Evolutionary conservation across 2,888 invertebrate genomes (phyloP).

Genomic region (Spodoptera littoralis): DNA sequence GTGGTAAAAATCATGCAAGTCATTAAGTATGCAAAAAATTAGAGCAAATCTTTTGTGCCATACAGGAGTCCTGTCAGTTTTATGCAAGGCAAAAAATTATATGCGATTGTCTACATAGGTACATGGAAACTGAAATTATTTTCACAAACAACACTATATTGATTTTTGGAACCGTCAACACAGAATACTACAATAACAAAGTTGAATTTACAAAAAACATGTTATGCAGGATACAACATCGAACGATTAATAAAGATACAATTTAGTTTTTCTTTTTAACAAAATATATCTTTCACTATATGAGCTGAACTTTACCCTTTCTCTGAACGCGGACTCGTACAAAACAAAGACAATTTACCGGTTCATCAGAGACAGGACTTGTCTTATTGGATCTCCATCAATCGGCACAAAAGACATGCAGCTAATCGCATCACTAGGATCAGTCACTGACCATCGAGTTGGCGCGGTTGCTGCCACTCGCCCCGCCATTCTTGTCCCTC

Average conservation of each 20-base stretch:
- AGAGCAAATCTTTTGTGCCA: slow-evolving; percentile 47
- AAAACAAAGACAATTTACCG: slow-evolving; percentile 42
- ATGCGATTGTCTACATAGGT: background rate
- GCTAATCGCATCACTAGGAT: slow-evolving; percentile 59
- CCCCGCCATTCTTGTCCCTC: slow-evolving; percentile 87
- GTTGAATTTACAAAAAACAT: background rate
- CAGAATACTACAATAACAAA: background rate
- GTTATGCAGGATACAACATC: background rate
- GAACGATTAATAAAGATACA: background rate
- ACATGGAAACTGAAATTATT: background rate
- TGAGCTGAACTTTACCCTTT: slow-evolving; percentile 30
- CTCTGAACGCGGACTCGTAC: slow-evolving; percentile 33
- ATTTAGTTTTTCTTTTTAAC: background rate
- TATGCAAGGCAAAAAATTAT: slow-evolving; percentile 10
- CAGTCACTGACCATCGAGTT: slow-evolving; percentile 83
- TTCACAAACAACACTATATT: slow-evolving; percentile 23
- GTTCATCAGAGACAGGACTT: slow-evolving; percentile 29
- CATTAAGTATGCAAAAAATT: slow-evolving; percentile 50
- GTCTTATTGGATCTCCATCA: slow-evolving; percentile 44
- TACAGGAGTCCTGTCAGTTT: slow-evolving; percentile 19
- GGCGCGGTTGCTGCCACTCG: slow-evolving; percentile 84
- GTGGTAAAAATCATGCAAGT: slow-evolving; percentile 48
- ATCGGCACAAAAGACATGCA: slow-evolving; percentile 51
- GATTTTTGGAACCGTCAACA: background rate
- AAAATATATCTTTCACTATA: slow-evolving; percentile 38